Conservation (phyloP, 2,797 vertebrate genomes). For the Peromyscus aztecus region DNA sequence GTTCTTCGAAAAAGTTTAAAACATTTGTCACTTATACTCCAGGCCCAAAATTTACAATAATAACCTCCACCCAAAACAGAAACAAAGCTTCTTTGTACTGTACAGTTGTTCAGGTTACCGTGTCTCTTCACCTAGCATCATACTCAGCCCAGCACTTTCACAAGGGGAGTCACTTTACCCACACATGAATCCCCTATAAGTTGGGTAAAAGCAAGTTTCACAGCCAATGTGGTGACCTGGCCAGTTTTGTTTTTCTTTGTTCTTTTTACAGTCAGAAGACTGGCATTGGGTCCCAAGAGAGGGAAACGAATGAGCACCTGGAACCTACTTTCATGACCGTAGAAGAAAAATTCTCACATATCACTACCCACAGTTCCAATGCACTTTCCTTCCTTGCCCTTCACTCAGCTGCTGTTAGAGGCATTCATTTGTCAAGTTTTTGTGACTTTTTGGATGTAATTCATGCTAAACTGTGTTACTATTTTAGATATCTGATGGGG, state of each 20-base stretch:
- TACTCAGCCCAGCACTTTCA: background rate
- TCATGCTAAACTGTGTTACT: constrained; percentile 5
- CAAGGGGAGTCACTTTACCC: background rate
- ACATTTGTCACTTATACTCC: background rate
- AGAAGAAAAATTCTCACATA: background rate
- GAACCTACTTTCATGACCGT: background rate
- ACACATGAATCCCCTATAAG: background rate
- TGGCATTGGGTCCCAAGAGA: background rate
- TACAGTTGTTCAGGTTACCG: background rate
- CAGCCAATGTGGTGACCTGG: background rate
- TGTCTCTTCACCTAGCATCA: background rate
- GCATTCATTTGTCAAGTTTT: background rate
- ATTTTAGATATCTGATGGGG: background rate
- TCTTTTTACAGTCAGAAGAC: background rate
- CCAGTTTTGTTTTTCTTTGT: background rate
- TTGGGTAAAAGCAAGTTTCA: background rate
- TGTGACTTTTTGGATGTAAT: background rate
- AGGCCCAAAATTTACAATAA: constrained; percentile 43
- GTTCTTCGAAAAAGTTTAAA: background rate
- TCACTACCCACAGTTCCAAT: background rate
- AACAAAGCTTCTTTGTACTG: background rate
- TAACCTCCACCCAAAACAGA: background rate
- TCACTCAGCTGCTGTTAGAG: background rate
- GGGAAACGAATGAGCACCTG: background rate
- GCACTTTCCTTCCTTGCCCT: background rate